Percentiles rank a stretch among this genome's conserved stretches.
phyloP scores from a whole-genome alignment of 1,140 invertebrate genomes.

The Penaeus chinensis region DNA sequence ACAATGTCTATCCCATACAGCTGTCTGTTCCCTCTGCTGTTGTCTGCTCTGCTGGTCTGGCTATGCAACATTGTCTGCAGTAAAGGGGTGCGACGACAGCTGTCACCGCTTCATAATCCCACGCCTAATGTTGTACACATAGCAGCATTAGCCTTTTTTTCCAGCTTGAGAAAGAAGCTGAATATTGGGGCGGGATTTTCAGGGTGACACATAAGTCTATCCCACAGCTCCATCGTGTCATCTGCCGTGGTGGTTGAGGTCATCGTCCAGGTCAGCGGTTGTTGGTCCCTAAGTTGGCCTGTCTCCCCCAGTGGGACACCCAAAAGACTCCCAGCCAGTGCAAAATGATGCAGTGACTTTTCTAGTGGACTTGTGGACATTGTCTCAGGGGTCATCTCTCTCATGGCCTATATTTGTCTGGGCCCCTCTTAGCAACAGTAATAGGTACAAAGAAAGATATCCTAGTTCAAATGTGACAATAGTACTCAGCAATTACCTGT shows the following conservation, averaged over 20 bases:
- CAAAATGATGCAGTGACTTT: constrained; percentile 55
- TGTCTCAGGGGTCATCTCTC: constrained; percentile 37
- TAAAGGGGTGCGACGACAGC: constrained; percentile 10
- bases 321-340: constrained; percentile 46
- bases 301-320: constrained; percentile 37
- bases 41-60: constrained; percentile 26
- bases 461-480: constrained; percentile 55
- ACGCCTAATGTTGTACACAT: constrained; percentile 32
- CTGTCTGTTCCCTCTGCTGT: constrained; percentile 31
- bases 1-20: constrained; percentile 57
- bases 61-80: neutral
- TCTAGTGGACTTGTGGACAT: constrained; percentile 43
- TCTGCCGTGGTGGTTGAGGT: constrained; percentile 35
- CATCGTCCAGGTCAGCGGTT: constrained; percentile 35
- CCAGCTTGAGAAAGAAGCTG: constrained; percentile 25
- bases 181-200: constrained; percentile 42
- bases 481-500: constrained; percentile 47
- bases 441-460: constrained; percentile 56
- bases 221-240: constrained; percentile 41
- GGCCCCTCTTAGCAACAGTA: constrained; percentile 52
- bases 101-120: neutral
- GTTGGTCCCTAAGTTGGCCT: constrained; percentile 38
- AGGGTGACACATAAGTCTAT: constrained; percentile 56
- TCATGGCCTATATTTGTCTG: constrained; percentile 51
- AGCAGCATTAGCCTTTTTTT: constrained; percentile 42